Base-by-base conservation (phyloP, 1,140 invertebrate genomes). In the Contarinia nasturtii region DNA sequence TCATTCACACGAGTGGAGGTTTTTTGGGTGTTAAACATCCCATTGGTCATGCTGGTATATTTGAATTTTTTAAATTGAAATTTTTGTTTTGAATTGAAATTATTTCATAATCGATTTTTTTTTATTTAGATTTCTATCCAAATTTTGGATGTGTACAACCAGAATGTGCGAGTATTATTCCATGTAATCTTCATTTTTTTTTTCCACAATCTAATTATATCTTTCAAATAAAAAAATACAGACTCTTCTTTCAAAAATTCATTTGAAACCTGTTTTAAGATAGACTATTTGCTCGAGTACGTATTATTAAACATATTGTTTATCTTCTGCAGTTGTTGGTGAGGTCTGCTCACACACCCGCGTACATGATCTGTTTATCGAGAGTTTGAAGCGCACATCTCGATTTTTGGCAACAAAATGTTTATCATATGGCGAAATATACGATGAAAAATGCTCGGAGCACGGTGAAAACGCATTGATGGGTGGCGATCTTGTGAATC, bases 1-100 rank as follows among this genome's bases (percentile, higher is more conserved):
- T 75, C 0, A 73, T 81, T 46, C 79, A 82, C 50, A 77, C 78
- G 0, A 70, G 74, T 51, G 68, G 59, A 33, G 68, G 68, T 15
- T 37, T 64, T 17, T 56, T 67, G 11, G 71, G 71, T 1, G 66
- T 73, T 51, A 37, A 52, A 1, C 54, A 55, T 10, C 57, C 67
- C 0, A 51, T 74, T 2, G 74, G 67, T 12, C 56, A 70, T 53
- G 56, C 54, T 5, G 27, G 27, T 27, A 27, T 27, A 27, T 27
- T 10, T 10, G 10, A 27, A 27, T 27, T n/a, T n/a, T n/a, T n/a
- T n/a, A n/a, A n/a, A n/a, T n/a, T n/a, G n/a, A n/a, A n/a, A n/a
- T n/a, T n/a, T n/a, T n/a, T n/a, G n/a, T n/a, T n/a, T n/a, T n/a
- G n/a, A n/a, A n/a, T n/a, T n/a, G n/a, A n/a, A n/a, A n/a, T n/a